phyloP scores from a whole-genome alignment of 2,888 invertebrate species.

The Digitonthophagus gazella region DNA sequence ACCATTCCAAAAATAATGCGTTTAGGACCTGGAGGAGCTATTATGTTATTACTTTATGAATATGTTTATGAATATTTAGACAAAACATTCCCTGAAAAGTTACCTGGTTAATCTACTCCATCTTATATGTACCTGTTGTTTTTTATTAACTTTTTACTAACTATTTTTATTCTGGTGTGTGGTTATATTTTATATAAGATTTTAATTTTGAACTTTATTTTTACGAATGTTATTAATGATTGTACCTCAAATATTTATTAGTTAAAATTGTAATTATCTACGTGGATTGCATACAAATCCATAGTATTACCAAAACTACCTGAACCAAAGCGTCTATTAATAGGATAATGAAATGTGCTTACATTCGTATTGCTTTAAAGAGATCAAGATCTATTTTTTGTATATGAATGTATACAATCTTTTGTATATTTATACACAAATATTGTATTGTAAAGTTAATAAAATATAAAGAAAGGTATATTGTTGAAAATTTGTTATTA shows the following conservation, averaged over 20 bases:
- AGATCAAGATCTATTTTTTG: conserved; percentile 32
- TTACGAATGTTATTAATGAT: not conserved
- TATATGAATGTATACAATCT: conserved; percentile 24
- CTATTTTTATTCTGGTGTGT: not conserved
- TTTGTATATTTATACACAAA: not conserved
- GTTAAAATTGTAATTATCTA: too few species aligned
- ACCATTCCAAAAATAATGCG: conserved; percentile 86
- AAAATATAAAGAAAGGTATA: too few species aligned
- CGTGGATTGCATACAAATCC: too few species aligned
- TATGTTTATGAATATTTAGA: conserved; percentile 76
- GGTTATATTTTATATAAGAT: not conserved
- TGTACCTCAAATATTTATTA: not conserved
- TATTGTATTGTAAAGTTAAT: not conserved
- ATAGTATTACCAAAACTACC: not conserved
- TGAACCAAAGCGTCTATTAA: not conserved
- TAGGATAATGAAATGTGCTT: not conserved
- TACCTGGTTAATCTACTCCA: too few species aligned
- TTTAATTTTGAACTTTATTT: not conserved
- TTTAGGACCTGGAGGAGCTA: conserved; percentile 91
- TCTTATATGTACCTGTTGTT: not conserved
- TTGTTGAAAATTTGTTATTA: too few species aligned
- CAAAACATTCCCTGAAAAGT: conserved; percentile 44
- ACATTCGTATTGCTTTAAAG: conserved; percentile 21
- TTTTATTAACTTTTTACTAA: not conserved
- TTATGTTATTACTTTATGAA: conserved; percentile 92